Base-by-base conservation (phyloP, 1,140 invertebrate genomes). In the Anagrus nilaparvatae region DNA sequence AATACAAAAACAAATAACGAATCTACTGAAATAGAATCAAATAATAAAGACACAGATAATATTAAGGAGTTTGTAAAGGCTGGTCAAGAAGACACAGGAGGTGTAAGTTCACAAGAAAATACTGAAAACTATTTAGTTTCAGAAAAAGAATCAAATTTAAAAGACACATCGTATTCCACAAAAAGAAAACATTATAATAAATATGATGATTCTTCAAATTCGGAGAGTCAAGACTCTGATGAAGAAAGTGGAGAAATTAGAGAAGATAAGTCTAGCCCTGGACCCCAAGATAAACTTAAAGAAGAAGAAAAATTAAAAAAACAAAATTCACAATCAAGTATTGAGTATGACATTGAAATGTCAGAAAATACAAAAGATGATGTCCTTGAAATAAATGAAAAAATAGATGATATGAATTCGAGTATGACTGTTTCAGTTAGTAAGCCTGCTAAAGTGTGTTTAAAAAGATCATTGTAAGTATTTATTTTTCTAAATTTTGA, bases 401-500 rank as follows among this genome's bases (percentile, higher is more conserved):
- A 47, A 43, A 39, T 40, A 17, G 45, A 47, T 39, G 48, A 52
- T 35, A 34, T 39, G 36, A 48, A 47, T 36, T 39, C 29, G 30
- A 41, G 46, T 5, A 20, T 45, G 30, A n/a, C n/a, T n/a, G n/a
- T n/a, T n/a, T 42, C 48, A 39, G 36, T 36, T 51, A 48, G 49
- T 0, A 66, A 64, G 44, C 57, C 65, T 6, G 50, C 54, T 5
- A 66, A 67, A 58, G 59, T 67, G 18, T 61, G 61, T 47, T 55
- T 66, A 25, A 67, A 67, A 27, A 57, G 65, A 51, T 61, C 65
- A 43, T 66, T 65, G 63, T 66, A 50, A 66, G 61, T 51, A 54
- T 40, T 33, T 27, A 23, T 36, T 47, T 40, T 36, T 40, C 27
- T n/a, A 39, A 28, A 36, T 40, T 27, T 45, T 41, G n/a, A 40